Base-by-base conservation (phyloP, 2,888 invertebrate genomes). In the Latrodectus elegans region DNA sequence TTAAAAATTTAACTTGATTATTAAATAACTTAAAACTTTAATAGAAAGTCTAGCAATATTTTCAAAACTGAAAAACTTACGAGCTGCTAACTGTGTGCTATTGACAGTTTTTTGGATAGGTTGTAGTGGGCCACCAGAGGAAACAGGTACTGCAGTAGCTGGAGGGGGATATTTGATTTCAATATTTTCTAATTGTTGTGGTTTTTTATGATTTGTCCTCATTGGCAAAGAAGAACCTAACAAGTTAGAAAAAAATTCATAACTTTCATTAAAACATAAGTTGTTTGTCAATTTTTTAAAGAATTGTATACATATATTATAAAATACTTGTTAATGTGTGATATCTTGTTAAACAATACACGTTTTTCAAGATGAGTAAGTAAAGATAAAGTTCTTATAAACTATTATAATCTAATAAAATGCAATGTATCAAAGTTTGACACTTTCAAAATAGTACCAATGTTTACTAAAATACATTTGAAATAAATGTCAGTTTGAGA, bases 161-260 rank as follows among this genome's bases (percentile, higher is more conserved):
- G 81, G 81, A 22, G 88, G 84, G n/a, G 77, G 77, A 78, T 82
- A 88, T 53, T 84, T 84, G 6, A 88, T 88, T 71, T 88, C 88
- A 71, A 88, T 88, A 51, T 84, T 88, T 22, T 88, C 88, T 38
- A 80, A 8, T 11, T 68, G 82, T n/a, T 74, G 53, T 52, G 64
- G 65, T 51, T 88, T 88, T n/a, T 84, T 78, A 60, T 84, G 77
- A 53, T 84, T 84, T 4, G 81, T 26, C 17, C 88, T 68, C 74
- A 88, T 75, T 14, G 88, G 88, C 38, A 84, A 71, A 1, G 88
- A 88, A 38, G 79, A 88, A 53, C 83, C 88, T 88, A 51, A 17
- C 64, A 12, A 53, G 38, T 38, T 38, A 38, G 51, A 60, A 80
- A 80, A 49, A 49, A 67, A 65, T 15, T 60, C 11, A 60, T 60